Evolutionary conservation across 2,888 invertebrate species (phyloP).

Genomic region (Ochropleura leucogaster): DNA sequence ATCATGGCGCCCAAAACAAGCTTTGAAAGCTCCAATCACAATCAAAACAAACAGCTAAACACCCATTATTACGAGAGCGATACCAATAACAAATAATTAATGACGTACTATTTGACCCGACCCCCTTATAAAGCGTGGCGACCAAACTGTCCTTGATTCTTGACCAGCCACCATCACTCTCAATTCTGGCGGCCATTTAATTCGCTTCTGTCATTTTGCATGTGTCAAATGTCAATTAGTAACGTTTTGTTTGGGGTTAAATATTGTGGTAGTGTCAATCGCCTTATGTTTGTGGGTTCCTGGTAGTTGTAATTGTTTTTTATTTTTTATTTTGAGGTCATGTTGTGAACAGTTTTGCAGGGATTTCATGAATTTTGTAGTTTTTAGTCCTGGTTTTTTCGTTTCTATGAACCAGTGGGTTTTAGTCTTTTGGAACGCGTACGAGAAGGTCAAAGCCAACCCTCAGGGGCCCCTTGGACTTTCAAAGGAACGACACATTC

Average conservation of each 20-base stretch:
- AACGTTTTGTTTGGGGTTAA: slow-evolving; percentile 66
- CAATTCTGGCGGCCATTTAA: slow-evolving; percentile 73
- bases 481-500: too few species aligned
- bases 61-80: slow-evolving; percentile 25
- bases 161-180: slow-evolving; percentile 72
- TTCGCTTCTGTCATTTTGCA: slow-evolving; percentile 73
- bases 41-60: slow-evolving; percentile 22
- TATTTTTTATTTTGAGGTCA: not conserved
- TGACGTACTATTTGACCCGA: slow-evolving; percentile 52
- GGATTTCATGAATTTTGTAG: too few species aligned
- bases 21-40: not conserved
- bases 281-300: slow-evolving; percentile 55
- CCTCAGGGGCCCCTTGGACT: too few species aligned
- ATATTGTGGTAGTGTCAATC: slow-evolving; percentile 62
- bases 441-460: too few species aligned
- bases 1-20: not conserved
- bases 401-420: too few species aligned
- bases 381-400: too few species aligned
- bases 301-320: slow-evolving; percentile 46
- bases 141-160: slow-evolving; percentile 72
- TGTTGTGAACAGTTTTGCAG: slow-evolving; percentile 8
- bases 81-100: slow-evolving; percentile 59
- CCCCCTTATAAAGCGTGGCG: slow-evolving; percentile 56
- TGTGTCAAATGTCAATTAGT: slow-evolving; percentile 72
- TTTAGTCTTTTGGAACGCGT: too few species aligned